Evolutionary conservation across 2,888 invertebrate genomes (phyloP).

Genomic region (Lasioglossum leucozonium): DNA sequence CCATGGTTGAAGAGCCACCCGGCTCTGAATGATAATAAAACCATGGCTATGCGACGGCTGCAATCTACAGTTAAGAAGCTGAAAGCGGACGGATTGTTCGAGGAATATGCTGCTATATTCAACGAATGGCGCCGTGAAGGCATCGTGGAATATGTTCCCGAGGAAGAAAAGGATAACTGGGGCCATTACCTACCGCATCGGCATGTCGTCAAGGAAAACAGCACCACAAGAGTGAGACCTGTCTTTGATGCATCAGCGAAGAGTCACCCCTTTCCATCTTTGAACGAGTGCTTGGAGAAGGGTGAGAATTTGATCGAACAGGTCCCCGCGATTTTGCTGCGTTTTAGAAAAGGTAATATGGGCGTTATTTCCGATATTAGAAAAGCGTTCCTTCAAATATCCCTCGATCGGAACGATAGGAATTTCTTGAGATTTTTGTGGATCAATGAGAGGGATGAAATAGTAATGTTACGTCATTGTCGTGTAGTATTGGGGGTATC

Average conservation of each 20-base stretch:
- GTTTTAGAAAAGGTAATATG: conserved; percentile 16
- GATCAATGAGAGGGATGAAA: conserved; percentile 21
- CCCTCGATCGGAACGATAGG: neutral
- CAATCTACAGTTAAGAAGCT: neutral
- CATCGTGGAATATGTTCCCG: too few species aligned
- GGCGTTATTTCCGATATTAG: conserved; percentile 21
- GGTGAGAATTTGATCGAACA: too few species aligned
- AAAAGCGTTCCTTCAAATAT: conserved; percentile 28
- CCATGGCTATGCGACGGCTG: neutral
- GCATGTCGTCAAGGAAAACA: too few species aligned
- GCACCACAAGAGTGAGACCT: too few species aligned
- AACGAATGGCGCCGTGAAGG: conserved; percentile 11
- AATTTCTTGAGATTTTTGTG: conserved; percentile 70
- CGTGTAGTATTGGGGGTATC: conserved; percentile 72
- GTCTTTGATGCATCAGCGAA: too few species aligned
- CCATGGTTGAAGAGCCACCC: neutral
- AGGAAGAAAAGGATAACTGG: too few species aligned
- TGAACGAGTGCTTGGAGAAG: too few species aligned
- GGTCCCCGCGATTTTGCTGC: neutral
- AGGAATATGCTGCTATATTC: conserved; percentile 13
- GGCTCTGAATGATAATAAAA: neutral
- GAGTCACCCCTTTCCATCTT: too few species aligned
- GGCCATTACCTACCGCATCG: too few species aligned
- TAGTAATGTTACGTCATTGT: conserved; percentile 55
- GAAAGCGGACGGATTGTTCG: neutral